phyloP scores from a whole-genome alignment of 2,888 invertebrate genomes.

The Belgica antarctica region DNA sequence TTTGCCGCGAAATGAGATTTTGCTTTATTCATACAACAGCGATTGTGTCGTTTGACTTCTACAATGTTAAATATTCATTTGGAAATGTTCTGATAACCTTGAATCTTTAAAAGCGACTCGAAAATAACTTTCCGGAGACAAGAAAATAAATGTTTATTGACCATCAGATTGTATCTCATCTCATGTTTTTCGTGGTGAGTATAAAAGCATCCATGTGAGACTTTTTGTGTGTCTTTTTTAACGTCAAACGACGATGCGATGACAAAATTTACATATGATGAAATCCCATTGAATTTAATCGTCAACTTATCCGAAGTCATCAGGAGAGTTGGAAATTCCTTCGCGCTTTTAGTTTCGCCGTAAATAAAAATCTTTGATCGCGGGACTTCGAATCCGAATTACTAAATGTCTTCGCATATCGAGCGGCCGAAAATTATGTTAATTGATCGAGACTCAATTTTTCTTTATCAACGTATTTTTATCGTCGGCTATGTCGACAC shows the following conservation, averaged over 20 bases:
- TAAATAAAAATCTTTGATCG: not conserved
- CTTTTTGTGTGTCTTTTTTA: not conserved
- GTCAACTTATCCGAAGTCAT: slow-evolving; percentile 7
- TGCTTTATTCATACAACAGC: not conserved
- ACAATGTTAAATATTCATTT: slow-evolving; percentile 16
- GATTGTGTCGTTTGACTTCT: not conserved
- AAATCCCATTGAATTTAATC: slow-evolving; percentile 8
- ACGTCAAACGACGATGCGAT: not conserved
- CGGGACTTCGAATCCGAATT: not conserved
- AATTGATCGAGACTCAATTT: slow-evolving; percentile 38
- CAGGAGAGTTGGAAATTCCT: not conserved
- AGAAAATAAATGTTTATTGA: slow-evolving; percentile 26
- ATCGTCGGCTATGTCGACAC: not conserved
- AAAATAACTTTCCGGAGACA: slow-evolving; percentile 10
- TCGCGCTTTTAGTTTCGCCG: not conserved
- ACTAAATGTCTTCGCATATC: slow-evolving; percentile 5
- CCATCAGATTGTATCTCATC: slow-evolving; percentile 34
- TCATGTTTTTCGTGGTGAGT: slow-evolving; percentile 28
- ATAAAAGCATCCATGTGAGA: slow-evolving; percentile 22
- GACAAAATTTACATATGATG: slow-evolving; percentile 34
- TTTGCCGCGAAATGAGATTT: not conserved
- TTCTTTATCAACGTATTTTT: slow-evolving; percentile 29
- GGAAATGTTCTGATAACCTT: slow-evolving; percentile 36
- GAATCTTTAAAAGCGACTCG: not conserved
- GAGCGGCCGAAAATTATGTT: slow-evolving; percentile 34